Conservation (phyloP, 2,888 invertebrate species). For the Lycophotia porphyrea region DNA sequence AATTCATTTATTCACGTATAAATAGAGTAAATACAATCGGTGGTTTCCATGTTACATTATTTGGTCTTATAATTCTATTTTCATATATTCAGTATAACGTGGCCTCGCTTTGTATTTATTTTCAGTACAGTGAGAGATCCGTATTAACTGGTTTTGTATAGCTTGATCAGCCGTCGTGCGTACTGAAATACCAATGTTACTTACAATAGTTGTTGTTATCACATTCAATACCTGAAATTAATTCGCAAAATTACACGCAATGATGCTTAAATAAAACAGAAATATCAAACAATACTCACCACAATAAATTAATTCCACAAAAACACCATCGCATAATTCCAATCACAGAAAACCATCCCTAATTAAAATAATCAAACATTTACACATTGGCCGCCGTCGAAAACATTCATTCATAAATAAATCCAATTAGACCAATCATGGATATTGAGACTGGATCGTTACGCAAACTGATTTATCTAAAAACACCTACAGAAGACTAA, state of each 20-base stretch:
- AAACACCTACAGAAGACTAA: slow-evolving; percentile 75
- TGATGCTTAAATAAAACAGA: not conserved
- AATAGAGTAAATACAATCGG: too few species aligned
- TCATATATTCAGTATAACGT: too few species aligned
- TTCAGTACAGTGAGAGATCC: too few species aligned
- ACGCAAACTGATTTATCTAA: slow-evolving; percentile 74
- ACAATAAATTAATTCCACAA: slow-evolving; percentile 41
- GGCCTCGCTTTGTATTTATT: too few species aligned
- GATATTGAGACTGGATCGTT: slow-evolving; percentile 60
- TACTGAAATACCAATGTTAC: not conserved
- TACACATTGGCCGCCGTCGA: slow-evolving; percentile 53
- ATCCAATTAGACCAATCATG: slow-evolving; percentile 62
- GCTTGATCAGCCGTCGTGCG: too few species aligned
- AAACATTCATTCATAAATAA: slow-evolving; percentile 58
- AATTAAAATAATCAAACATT: slow-evolving; percentile 56
- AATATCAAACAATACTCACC: slow-evolving; percentile 31
- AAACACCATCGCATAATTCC: slow-evolving; percentile 29
- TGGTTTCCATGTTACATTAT: too few species aligned
- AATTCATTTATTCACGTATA: too few species aligned
- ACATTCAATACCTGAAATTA: not conserved
- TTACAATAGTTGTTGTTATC: not conserved
- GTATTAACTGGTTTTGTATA: too few species aligned
- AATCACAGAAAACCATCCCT: slow-evolving; percentile 31
- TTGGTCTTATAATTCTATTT: too few species aligned
- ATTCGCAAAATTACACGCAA: slow-evolving; percentile 7